Conservation (phyloP, 2,888 invertebrate species). For the Diplolepis rosae region DNA sequence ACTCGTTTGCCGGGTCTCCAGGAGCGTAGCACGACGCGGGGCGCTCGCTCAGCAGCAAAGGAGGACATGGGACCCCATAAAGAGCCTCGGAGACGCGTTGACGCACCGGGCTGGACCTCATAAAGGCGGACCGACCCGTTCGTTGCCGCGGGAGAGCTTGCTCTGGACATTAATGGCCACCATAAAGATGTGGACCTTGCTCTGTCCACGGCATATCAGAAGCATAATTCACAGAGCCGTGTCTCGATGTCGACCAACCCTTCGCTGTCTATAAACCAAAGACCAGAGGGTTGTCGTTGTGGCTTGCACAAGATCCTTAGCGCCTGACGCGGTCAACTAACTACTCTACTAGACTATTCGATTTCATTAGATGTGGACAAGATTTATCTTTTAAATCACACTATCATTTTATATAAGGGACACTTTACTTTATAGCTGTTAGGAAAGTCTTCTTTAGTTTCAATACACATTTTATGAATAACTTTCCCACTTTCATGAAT, state of each 20-base stretch:
- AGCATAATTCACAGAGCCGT: conserved; percentile 5
- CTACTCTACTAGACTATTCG: neutral
- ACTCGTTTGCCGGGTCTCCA: conserved; percentile 56
- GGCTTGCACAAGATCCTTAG: neutral
- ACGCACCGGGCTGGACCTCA: conserved; percentile 36
- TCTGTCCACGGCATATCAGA: conserved; percentile 25
- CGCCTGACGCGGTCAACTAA: neutral
- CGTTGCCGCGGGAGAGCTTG: conserved; percentile 48
- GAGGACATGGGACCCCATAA: conserved; percentile 27
- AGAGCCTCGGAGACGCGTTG: conserved; percentile 33
- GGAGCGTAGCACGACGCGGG: conserved; percentile 19
- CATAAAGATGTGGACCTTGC: conserved; percentile 53
- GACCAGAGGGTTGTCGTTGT: neutral
- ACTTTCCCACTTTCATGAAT: too few relatives aligned
- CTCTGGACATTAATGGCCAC: conserved; percentile 54
- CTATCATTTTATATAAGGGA: too few relatives aligned
- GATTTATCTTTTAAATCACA: too few relatives aligned
- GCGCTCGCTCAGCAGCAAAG: conserved; percentile 27
- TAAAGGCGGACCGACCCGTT: conserved; percentile 30
- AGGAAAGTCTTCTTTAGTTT: too few relatives aligned
- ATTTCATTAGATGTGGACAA: neutral
- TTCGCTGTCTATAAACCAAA: neutral
- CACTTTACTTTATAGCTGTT: too few relatives aligned
- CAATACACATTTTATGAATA: too few relatives aligned
- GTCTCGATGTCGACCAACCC: neutral